These are phyloP conservation scores for Nephrotoma flavescens DNA, from an alignment of 2,888 invertebrate species.

Conservation along the genomic window DNA sequence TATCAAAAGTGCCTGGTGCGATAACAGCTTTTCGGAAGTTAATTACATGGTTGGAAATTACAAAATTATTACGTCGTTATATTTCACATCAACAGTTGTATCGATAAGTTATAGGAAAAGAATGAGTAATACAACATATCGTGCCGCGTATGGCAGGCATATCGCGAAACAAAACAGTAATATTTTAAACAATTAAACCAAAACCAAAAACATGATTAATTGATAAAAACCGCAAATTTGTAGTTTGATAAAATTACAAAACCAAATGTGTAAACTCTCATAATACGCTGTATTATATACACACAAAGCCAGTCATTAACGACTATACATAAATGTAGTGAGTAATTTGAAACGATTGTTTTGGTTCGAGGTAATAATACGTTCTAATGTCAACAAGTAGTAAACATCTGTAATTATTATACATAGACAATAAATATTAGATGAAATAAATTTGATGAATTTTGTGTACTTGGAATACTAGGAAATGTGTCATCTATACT, in stretches of 20 bases:
- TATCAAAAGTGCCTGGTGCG: background rate
- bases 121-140: background rate
- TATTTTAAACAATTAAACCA: background rate
- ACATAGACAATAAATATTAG: too few relatives aligned
- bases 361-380: too few relatives aligned
- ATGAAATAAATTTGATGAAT: too few relatives aligned
- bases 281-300: background rate
- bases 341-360: background rate
- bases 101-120: background rate
- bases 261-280: background rate
- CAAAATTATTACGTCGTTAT: background rate
- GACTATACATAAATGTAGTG: background rate
- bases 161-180: background rate
- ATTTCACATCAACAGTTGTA: background rate
- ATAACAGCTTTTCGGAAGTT: too few relatives aligned
- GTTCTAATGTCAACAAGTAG: too few relatives aligned
- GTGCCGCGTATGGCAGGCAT: background rate
- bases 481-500: too few relatives aligned
- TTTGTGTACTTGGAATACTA: too few relatives aligned
- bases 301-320: background rate
- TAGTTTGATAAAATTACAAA: background rate
- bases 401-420: too few relatives aligned
- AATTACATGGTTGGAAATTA: too few relatives aligned
- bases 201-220: background rate
- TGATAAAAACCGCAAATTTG: background rate